Evolutionary conservation across 2,113 vertebrate genomes (phyloP).

Genomic region (Turdus rufiventris): DNA sequence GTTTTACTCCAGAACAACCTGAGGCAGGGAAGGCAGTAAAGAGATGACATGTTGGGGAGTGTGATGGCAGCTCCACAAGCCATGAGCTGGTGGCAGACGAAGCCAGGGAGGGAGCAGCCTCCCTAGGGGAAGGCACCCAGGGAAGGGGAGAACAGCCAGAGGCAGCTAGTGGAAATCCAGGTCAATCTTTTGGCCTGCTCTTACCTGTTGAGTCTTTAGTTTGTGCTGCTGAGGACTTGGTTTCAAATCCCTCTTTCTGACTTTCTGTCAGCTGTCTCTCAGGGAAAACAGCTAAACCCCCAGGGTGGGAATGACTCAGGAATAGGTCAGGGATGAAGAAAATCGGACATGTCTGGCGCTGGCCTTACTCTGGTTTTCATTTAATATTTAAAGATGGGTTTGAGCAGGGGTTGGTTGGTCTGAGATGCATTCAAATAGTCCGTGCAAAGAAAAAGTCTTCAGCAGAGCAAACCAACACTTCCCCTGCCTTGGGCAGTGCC

Average conservation of each 20-base stretch:
- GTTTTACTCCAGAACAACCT: constrained; percentile 36
- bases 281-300: not conserved
- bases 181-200: not conserved
- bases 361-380: not conserved
- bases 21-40: not conserved
- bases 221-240: not conserved
- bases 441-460: not conserved
- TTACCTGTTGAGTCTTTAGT: not conserved
- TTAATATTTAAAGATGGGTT: not conserved
- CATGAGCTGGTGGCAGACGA: not conserved
- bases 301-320: not conserved
- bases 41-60: accelerated
- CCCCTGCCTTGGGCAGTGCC: not conserved
- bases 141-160: not conserved
- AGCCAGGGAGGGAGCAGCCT: not conserved
- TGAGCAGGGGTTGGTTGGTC: not conserved
- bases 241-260: not conserved
- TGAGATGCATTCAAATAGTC: not conserved
- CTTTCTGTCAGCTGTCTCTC: not conserved
- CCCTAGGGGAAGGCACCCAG: not conserved
- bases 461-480: not conserved
- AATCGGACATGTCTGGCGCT: not conserved
- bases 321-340: constrained; percentile 4
- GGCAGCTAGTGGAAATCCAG: not conserved
- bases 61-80: not conserved